These are phyloP conservation scores for Drosophila ananassae DNA, from an alignment of 1,140 invertebrate species.

Conservation along the genomic window DNA sequence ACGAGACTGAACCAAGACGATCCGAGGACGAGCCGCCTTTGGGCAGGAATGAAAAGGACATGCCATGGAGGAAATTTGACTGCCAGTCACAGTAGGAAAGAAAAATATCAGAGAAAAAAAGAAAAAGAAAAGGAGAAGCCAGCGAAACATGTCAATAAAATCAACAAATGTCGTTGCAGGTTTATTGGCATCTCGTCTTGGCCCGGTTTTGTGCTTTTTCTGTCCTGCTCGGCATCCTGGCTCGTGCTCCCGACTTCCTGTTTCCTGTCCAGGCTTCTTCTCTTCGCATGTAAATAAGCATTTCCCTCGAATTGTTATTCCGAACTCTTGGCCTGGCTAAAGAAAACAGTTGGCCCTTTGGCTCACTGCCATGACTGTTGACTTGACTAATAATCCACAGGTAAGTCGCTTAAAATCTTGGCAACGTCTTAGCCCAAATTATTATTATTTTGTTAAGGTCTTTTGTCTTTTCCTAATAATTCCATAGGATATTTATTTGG, in stretches of 20 bases:
- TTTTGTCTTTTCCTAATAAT: constrained; percentile 6
- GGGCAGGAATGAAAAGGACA: constrained; percentile 59
- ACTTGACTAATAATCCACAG: constrained; percentile 34
- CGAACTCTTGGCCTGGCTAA: constrained; percentile 23
- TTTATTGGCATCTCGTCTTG: constrained; percentile 51
- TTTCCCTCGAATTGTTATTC: constrained; percentile 44
- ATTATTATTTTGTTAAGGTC: constrained; percentile 21
- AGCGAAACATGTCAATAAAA: constrained; percentile 77
- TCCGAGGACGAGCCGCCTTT: constrained; percentile 16
- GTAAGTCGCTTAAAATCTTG: constrained; percentile 60
- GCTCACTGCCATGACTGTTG: constrained; percentile 40
- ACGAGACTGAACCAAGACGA: constrained; percentile 14
- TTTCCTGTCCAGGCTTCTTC: constrained; percentile 18
- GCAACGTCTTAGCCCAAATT: constrained; percentile 51
- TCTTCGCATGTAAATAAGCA: constrained; percentile 65
- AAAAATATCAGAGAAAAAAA: constrained; percentile 4
- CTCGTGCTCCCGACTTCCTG: constrained; percentile 7
- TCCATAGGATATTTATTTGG: constrained; percentile 15
- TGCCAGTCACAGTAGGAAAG: constrained; percentile 48
- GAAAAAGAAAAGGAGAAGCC: constrained; percentile 11
- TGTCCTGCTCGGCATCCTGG: not conserved
- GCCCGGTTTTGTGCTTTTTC: constrained; percentile 8
- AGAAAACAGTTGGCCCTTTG: constrained; percentile 10
- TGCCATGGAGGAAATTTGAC: constrained; percentile 65
- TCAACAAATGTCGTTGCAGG: constrained; percentile 73